phyloP scores from a whole-genome alignment of 1,140 invertebrate genomes.

The Drosophila azteca region DNA sequence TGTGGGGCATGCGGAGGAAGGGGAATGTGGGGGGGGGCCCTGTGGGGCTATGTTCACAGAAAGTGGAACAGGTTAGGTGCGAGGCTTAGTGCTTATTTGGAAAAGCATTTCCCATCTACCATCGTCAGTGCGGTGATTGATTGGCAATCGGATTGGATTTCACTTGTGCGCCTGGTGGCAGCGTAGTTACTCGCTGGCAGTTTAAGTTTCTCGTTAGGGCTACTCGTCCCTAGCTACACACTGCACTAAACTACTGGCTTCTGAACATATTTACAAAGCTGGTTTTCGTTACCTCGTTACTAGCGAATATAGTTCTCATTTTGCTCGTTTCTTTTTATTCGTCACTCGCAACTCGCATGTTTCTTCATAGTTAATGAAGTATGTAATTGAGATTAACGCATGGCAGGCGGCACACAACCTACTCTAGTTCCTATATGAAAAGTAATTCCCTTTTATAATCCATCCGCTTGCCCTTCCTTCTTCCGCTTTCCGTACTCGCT shows the following conservation, averaged over 20 bases:
- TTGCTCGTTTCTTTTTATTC: too few species aligned
- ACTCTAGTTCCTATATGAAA: slow-evolving; percentile 35
- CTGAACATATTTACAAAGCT: not conserved
- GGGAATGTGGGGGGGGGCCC: not conserved
- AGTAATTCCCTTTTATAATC: slow-evolving; percentile 32
- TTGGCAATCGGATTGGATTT: slow-evolving; percentile 43
- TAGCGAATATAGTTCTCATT: too few species aligned
- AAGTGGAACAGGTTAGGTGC: slow-evolving; percentile 32
- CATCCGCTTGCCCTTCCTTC: not conserved
- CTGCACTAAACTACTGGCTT: not conserved
- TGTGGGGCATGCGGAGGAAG: slow-evolving; percentile 14
- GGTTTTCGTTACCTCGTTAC: too few species aligned
- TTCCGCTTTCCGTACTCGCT: slow-evolving; percentile 21
- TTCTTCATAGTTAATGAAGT: slow-evolving; percentile 18
- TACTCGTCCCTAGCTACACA: slow-evolving; percentile 4
- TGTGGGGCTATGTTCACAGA: slow-evolving; percentile 13
- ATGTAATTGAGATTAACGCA: slow-evolving; percentile 44
- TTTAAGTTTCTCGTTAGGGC: not conserved
- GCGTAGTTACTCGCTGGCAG: slow-evolving; percentile 9
- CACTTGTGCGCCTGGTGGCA: slow-evolving; percentile 11
- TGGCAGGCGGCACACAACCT: slow-evolving; percentile 18
- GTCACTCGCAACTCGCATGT: not conserved
- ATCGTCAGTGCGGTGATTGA: slow-evolving; percentile 6
- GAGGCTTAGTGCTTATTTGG: slow-evolving; percentile 34
- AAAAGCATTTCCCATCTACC: slow-evolving; percentile 18